Percentiles rank a stretch among this genome's conserved stretches.
These are phyloP conservation scores for Gasterosteus nipponicus DNA, from an alignment of 2,113 vertebrate species.

Conservation along the genomic window DNA sequence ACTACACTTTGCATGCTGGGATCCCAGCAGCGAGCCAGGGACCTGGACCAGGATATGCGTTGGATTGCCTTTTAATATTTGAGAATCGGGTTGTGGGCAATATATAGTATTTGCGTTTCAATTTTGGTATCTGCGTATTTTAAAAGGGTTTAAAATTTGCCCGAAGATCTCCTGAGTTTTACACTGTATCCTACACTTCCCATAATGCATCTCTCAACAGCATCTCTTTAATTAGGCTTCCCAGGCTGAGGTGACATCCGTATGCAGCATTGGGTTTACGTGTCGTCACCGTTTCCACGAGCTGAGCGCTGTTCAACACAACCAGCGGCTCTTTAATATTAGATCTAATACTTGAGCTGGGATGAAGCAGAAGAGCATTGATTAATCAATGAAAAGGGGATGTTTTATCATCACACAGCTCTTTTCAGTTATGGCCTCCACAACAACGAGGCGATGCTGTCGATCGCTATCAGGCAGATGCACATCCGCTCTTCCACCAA, in stretches of 20 bases:
- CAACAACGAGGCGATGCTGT: too few species aligned
- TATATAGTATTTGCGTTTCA: too few species aligned
- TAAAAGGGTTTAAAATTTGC: neutral
- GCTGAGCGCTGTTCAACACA: neutral
- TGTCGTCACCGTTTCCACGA: neutral
- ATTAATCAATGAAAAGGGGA: too few species aligned
- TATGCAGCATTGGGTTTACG: neutral
- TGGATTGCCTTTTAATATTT: too few species aligned
- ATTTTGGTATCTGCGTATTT: too few species aligned
- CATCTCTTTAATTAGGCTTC: neutral
- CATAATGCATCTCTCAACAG: neutral
- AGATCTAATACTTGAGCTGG: neutral
- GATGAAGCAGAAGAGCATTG: neutral
- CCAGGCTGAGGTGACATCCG: neutral
- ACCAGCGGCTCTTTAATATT: neutral
- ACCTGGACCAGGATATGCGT: too few species aligned
- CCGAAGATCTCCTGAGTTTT: neutral
- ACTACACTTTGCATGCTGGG: neutral
- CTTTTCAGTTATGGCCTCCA: too few species aligned
- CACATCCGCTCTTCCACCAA: neutral
- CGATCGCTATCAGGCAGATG: too few species aligned
- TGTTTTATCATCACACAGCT: too few species aligned
- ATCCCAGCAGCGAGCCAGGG: too few species aligned
- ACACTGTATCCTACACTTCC: slow-evolving; percentile 2
- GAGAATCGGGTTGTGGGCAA: too few species aligned